Evolutionary conservation across 2,113 vertebrate species (phyloP).

Genomic region (Anoura caudifer): DNA sequence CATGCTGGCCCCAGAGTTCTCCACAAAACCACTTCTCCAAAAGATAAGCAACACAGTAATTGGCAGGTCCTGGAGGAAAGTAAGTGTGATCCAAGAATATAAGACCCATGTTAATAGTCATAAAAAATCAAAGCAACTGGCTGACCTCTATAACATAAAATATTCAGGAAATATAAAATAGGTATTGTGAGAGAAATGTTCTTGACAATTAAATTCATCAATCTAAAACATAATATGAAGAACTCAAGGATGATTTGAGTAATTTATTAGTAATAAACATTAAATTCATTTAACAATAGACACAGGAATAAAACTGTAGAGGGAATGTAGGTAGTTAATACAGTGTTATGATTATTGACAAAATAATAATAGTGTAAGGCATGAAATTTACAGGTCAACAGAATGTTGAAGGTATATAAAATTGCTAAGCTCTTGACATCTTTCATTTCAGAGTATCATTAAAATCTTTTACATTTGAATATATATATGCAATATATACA

Average conservation of each 20-base stretch:
- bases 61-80: neutral
- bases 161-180: neutral
- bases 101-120: neutral
- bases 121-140: neutral
- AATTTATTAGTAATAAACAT: neutral
- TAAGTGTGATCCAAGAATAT: neutral
- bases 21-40: neutral
- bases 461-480: neutral
- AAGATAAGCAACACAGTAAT: neutral
- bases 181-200: neutral
- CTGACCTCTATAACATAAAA: neutral
- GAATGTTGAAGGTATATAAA: neutral
- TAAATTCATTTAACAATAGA: neutral
- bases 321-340: neutral
- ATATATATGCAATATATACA: too few species aligned
- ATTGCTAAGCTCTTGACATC: neutral
- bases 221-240: neutral
- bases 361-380: neutral
- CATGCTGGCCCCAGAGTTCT: neutral
- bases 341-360: neutral
- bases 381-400: neutral
- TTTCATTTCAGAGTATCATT: neutral
- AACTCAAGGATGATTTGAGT: neutral
- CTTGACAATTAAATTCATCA: neutral
- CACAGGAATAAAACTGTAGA: neutral